Conservation (phyloP, 2,113 vertebrate species). For the Macquaria australasica region DNA sequence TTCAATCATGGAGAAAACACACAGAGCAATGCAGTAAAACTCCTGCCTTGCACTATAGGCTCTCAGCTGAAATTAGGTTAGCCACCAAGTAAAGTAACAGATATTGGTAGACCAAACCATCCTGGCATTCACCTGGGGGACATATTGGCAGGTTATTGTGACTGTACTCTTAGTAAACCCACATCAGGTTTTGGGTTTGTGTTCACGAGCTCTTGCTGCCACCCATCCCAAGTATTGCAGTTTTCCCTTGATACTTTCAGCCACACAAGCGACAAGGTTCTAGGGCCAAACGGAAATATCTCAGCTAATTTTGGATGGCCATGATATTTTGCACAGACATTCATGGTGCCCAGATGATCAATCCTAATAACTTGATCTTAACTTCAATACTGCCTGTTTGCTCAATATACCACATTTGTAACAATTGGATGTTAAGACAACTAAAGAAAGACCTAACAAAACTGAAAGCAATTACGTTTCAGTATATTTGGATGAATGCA, state of each 20-base stretch:
- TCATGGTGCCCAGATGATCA: neutral
- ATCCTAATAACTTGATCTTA: neutral
- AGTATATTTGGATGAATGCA: too few species aligned
- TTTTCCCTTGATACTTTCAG: neutral
- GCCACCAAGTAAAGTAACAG: constrained; percentile 55
- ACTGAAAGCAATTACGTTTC: too few species aligned
- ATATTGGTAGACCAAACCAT: constrained; percentile 44
- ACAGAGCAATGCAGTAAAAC: constrained; percentile 16
- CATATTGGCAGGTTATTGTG: constrained; percentile 5
- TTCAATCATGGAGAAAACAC: constrained; percentile 31
- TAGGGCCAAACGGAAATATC: neutral
- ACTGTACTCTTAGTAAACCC: neutral
- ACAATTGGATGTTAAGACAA: too few species aligned
- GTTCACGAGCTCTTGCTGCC: neutral
- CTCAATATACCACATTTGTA: too few species aligned
- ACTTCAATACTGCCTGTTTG: too few species aligned
- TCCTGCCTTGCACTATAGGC: constrained; percentile 29
- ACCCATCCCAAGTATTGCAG: neutral
- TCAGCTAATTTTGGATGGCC: neutral
- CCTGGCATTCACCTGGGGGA: constrained; percentile 19
- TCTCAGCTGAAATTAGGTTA: constrained; percentile 56
- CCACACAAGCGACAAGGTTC: neutral
- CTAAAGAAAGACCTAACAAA: too few species aligned
- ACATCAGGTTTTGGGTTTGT: neutral
- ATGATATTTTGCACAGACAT: neutral